Evolutionary conservation across 1,140 invertebrate genomes (phyloP), one percentile per base, ranked within the genome.

Genomic region (Magallana angulata): DNA sequence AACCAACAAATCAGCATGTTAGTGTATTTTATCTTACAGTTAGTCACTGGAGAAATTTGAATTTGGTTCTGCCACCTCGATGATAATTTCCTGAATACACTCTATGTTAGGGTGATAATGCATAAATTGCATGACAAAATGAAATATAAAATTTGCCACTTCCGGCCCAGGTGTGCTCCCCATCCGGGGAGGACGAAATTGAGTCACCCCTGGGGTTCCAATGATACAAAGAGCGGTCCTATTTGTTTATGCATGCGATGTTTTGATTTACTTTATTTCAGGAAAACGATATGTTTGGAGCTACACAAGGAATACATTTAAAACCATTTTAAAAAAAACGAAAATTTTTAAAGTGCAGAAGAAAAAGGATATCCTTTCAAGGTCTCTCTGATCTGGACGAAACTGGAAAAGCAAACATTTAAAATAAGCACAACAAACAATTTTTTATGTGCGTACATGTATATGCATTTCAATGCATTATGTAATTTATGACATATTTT

Each of bases 111-210:
- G 18, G 68, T 76, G 68, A 76, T 76, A 76, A 76, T 76, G 68
- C 68, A 76, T 76, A 76, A 12, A 76, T 76, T 76, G 68, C 68
- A 76, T 76, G 68, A 76, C 68, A 76, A 76, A 36, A 30, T 7
- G 8, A 30, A 76, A 76, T 76, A 48, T 48, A 76, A 76, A 30
- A 30, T 30, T 24, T 76, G 68, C 24, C 18, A 76, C 24, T 76
- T 76, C 68, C 68, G 68, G 24, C 68, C 11, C 68, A 76, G 68
- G 68, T 76, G 68, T 76, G 24, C 68, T 18, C 24, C 30, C 30
- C 3, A 76, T 30, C 24, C 24, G 18, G 68, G 5, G 18, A 30
- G 24, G 24, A 76, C 7, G 68, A 76, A 76, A 36, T 30, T 11
- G 68, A 76, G 68, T 76, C 68, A 30, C 8, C 68, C 24, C 30